phyloP scores from a whole-genome alignment of 2,113 vertebrate species.

The Cromileptes altivelis region DNA sequence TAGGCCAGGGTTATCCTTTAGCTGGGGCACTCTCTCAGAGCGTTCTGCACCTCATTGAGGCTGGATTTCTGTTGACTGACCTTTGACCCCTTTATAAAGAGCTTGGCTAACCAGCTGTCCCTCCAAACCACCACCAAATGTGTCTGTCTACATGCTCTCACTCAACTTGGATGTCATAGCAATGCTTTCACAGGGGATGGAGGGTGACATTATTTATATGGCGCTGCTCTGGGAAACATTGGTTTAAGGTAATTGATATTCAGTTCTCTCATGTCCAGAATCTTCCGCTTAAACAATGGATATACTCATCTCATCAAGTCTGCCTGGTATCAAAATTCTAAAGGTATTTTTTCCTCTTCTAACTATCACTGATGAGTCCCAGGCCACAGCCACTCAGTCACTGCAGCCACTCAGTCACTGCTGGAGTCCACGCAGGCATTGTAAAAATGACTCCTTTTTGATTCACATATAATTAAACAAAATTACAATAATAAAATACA shows the following conservation, averaged over 20 bases:
- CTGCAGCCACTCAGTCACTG: background rate
- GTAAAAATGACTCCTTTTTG: background rate
- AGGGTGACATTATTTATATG: background rate
- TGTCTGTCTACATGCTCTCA: slow-evolving; percentile 22
- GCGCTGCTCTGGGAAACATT: background rate
- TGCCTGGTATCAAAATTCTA: slow-evolving; percentile 2
- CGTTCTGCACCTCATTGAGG: slow-evolving; percentile 23
- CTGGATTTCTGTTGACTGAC: slow-evolving; percentile 43
- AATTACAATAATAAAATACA: background rate
- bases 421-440: background rate
- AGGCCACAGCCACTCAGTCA: background rate
- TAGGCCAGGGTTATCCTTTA: slow-evolving; percentile 26
- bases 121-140: slow-evolving; percentile 5
- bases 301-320: slow-evolving; percentile 3
- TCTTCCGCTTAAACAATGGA: background rate
- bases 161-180: background rate
- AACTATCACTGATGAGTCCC: slow-evolving; percentile 5
- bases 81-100: slow-evolving; percentile 59
- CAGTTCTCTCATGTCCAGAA: background rate
- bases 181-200: slow-evolving; percentile 9
- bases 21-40: slow-evolving; percentile 19
- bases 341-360: slow-evolving; percentile 11
- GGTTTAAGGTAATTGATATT: background rate
- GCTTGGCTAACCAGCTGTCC: slow-evolving; percentile 63
- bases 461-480: background rate